Evolutionary conservation across 2,797 vertebrate species (phyloP), one percentile per base, ranked within the genome.

Genomic region (Sarcophilus harrisii): DNA sequence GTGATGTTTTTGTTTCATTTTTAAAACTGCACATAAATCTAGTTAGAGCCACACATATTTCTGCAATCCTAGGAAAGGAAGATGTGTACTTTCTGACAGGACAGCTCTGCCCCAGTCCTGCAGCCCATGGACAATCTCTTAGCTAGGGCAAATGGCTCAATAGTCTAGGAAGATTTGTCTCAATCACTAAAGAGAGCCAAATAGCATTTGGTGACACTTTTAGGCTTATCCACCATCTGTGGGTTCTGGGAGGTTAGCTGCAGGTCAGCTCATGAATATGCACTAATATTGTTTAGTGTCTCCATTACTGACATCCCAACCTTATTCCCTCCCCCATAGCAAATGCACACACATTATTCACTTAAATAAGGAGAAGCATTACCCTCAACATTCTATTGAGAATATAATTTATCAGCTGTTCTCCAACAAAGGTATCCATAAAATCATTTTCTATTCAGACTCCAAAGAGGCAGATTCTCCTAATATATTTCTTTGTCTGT

Each of bases 141-240:
- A 57, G 0, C 58, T 24, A 49, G 52, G 90, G 29, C 90, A 90
- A 49, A 95, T 94, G 93, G 87, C 52, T 24, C 58, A 96, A 18
- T 0, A 58, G n/a, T 55, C 94, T 55, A 3, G 18, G 93, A 94
- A 92, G 32, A 92, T 57, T 27, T 91, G 94, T 57, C 89, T 95
- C n/a, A 38, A 62, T 96, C 81, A 62, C 54, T 8, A 92, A 96
- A 93, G n/a, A 30, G 97, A 97, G 94, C 59, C 91, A 89, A 97
- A 96, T 2, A 38, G 60, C 11, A 52, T 73, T 95, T 92, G 58
- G 91, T 95, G 93, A 97, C 97, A 96, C 93, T 96, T 97, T 96
- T 91, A 93, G 95, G 81, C 24, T 95, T 95, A 93, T 66, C 93
- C 91, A 60, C 49, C 49, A 32, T 52, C 97, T 93, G 45, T 93